Conservation (phyloP, 2,797 vertebrate species). For the Leuciscus waleckii region DNA sequence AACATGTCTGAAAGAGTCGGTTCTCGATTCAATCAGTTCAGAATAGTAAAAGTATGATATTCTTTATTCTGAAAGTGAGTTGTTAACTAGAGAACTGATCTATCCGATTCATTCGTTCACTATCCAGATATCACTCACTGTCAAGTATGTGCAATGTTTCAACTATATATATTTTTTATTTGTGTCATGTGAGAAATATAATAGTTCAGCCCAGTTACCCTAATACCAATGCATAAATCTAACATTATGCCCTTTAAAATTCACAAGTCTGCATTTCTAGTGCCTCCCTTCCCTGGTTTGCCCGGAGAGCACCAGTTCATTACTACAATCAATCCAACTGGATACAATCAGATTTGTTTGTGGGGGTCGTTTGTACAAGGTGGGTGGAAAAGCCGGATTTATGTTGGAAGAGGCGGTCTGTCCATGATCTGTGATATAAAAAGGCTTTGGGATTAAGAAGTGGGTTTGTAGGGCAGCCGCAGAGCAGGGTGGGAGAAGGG, state of each 20-base stretch:
- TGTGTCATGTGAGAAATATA: neutral
- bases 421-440: conserved; percentile 69
- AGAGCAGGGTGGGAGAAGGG: conserved; percentile 60
- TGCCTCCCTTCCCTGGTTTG: neutral
- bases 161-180: neutral
- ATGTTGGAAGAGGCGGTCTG: conserved; percentile 68
- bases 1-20: neutral
- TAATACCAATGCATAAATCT: neutral
- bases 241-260: neutral
- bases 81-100: neutral
- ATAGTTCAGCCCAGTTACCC: neutral
- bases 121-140: neutral
- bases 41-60: neutral
- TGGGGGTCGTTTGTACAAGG: neutral
- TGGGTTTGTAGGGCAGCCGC: conserved; percentile 77
- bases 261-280: neutral
- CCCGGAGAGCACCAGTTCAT: neutral
- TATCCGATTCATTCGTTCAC: neutral
- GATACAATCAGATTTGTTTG: conserved; percentile 23
- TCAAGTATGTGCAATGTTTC: neutral
- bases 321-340: conserved; percentile 2
- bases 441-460: conserved; percentile 81
- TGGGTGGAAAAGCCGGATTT: conserved; percentile 55
- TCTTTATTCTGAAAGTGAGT: neutral
- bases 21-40: neutral